phyloP scores from a whole-genome alignment of 2,888 invertebrate species.

The Drosophila acutilabella region DNA sequence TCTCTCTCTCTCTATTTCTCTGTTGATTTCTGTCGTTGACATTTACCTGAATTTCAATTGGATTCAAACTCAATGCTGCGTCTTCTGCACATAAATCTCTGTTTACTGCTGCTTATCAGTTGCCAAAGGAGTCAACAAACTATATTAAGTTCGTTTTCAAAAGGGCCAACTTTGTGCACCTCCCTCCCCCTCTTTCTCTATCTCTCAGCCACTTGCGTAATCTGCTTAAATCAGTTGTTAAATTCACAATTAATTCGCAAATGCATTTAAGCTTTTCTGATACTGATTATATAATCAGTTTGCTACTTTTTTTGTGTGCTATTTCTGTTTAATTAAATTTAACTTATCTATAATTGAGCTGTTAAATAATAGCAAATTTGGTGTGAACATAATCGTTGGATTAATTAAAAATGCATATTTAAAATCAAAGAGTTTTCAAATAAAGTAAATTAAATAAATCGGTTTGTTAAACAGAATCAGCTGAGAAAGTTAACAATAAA shows the following conservation, averaged over 20 bases:
- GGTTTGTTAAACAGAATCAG: no score
- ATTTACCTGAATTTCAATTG: slow-evolving; percentile 80
- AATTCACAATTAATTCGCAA: slow-evolving; percentile 64
- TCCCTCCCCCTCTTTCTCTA: not conserved
- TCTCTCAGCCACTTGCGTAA: not conserved
- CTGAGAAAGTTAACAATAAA: no score
- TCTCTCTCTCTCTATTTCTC: not conserved
- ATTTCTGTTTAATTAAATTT: slow-evolving; percentile 43
- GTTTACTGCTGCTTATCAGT: slow-evolving; percentile 18
- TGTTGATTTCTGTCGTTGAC: slow-evolving; percentile 63
- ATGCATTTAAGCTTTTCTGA: slow-evolving; percentile 49
- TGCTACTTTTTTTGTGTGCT: slow-evolving; percentile 22
- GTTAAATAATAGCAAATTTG: slow-evolving; percentile 1
- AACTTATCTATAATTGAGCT: slow-evolving; percentile 1
- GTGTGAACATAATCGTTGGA: not conserved
- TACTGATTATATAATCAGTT: slow-evolving; percentile 39
- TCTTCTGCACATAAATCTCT: slow-evolving; percentile 70
- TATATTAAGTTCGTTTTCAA: not conserved
- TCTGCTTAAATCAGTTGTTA: slow-evolving; percentile 28
- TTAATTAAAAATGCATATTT: not conserved
- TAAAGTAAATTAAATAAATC: not conserved
- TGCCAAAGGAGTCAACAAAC: slow-evolving; percentile 1
- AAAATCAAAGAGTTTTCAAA: no score
- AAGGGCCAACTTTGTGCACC: not conserved
- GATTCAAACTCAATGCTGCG: slow-evolving; percentile 42